These are phyloP conservation scores for Perithous albicinctus DNA, from an alignment of 2,888 invertebrate genomes.

Conservation along the genomic window DNA sequence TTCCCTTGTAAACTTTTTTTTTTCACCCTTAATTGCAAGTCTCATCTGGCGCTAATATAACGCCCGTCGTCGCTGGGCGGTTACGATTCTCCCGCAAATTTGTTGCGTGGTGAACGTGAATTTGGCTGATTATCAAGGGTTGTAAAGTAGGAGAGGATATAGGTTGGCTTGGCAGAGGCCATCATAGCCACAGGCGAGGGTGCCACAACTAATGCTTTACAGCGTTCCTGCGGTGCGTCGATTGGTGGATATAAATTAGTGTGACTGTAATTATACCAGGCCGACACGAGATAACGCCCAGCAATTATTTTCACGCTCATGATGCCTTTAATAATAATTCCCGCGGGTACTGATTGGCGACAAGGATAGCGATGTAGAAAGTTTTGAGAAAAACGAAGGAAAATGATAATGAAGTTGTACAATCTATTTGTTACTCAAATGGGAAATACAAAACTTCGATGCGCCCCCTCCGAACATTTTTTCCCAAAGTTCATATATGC, in stretches of 20 bases:
- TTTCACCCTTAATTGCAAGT: not conserved
- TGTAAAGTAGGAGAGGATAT: not conserved
- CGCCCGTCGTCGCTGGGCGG: not conserved
- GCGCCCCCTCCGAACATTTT: too few species aligned
- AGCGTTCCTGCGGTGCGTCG: conserved; percentile 21
- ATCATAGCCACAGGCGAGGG: conserved; percentile 6
- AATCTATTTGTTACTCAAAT: too few species aligned
- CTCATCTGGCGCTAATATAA: not conserved
- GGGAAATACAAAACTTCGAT: too few species aligned
- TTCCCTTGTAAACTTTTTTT: not conserved
- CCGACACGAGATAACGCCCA: conserved; percentile 28
- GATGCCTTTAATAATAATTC: conserved; percentile 23
- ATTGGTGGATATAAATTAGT: conserved; percentile 43
- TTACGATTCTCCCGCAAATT: conserved; percentile 28
- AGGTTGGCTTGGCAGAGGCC: conserved; percentile 5
- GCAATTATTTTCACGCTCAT: conserved; percentile 41
- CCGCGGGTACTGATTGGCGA: conserved; percentile 17
- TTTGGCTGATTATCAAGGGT: conserved; percentile 44
- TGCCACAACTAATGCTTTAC: not conserved
- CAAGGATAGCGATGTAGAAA: not conserved
- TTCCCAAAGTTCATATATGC: not conserved
- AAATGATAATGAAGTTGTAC: too few species aligned
- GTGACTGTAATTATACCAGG: conserved; percentile 35
- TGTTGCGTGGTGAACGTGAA: conserved; percentile 36
- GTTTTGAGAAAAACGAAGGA: conserved; percentile 11